Base-by-base conservation (phyloP, 2,888 invertebrate genomes). In the Athalia circularis region DNA sequence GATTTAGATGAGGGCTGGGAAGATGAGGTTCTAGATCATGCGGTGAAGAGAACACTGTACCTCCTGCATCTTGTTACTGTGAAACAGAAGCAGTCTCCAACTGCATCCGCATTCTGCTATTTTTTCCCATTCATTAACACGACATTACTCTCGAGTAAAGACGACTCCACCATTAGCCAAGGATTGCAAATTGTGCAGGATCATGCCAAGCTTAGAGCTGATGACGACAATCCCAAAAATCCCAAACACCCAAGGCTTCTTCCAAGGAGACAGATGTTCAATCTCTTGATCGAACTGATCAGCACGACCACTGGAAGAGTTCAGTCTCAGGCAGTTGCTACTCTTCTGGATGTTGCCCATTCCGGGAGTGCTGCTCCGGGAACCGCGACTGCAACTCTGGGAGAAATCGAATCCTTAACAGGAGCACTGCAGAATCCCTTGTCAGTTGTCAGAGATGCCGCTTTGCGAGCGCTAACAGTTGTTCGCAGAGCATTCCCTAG, bases 221-320 rank as follows among this genome's bases (percentile, higher is more conserved):
- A 90, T 74, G 87, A 87, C 29, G 87, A 89, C 4, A 90, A 91
- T 52, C 85, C 89, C 0, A 91, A 90, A 48, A 93, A 94, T 85
- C 90, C 93, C 77, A 92, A 93, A 84, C 94, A 96, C 90, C 97
- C 98, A 0, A 92, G 93, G 80, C 93, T 96, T 84, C 92, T 98
- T 87, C 98, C 98, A 4, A 92, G 96, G 57, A 93, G 94, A 85
- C 95, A 96, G 87, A 95, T 98, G 93, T 94, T 97, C 87, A 92
- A 94, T 65, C 91, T 97, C 77, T 92, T 98, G 59, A 93, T 97
- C 79, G 93, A 95, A 84, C 92, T 97, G 45, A 95, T 97, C 84
- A 94, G 94, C 84, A 92, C 91, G 65, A 93, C 94, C 13, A 91
- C 91, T 52, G 96, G 95, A 0, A 92, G 95, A 78, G 92, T 95